Conservation (phyloP, 1,140 invertebrate species). For the Oedothorax gibbosus region DNA sequence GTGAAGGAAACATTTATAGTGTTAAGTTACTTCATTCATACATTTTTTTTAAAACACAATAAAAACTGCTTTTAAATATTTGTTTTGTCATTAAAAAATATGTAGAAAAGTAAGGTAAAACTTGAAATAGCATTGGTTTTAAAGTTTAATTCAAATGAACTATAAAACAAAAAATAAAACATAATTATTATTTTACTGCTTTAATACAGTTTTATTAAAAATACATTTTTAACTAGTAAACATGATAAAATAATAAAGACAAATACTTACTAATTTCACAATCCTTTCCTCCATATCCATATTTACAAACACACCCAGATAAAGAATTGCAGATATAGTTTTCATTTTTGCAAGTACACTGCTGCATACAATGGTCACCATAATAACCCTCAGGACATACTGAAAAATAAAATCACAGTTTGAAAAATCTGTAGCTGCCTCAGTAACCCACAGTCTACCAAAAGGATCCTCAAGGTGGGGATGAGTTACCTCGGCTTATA, state of each 20-base stretch:
- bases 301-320: conserved; percentile 82
- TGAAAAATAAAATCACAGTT: conserved; percentile 36
- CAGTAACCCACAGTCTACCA: too few relatives aligned
- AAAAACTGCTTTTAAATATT: too few relatives aligned
- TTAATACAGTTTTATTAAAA: background rate
- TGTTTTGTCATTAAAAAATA: too few relatives aligned
- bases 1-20: too few relatives aligned
- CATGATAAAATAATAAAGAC: background rate
- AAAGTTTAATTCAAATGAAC: too few relatives aligned
- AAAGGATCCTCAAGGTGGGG: too few relatives aligned
- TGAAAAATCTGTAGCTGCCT: too few relatives aligned
- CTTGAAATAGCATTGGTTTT: too few relatives aligned
- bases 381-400: conserved; percentile 89
- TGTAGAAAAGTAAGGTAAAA: too few relatives aligned
- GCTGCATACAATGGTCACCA: conserved; percentile 86
- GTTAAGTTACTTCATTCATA: too few relatives aligned
- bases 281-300: conserved; percentile 77
- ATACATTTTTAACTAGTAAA: background rate
- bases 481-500: too few relatives aligned
- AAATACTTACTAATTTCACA: conserved; percentile 61
- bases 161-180: background rate
- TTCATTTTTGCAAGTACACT: conserved; percentile 78
- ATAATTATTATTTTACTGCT: background rate
- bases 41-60: too few relatives aligned
- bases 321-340: conserved; percentile 85